Conservation (phyloP, 37 sponge, comb jelly and placozoan species). For the Amphimedon queenslandica region DNA sequence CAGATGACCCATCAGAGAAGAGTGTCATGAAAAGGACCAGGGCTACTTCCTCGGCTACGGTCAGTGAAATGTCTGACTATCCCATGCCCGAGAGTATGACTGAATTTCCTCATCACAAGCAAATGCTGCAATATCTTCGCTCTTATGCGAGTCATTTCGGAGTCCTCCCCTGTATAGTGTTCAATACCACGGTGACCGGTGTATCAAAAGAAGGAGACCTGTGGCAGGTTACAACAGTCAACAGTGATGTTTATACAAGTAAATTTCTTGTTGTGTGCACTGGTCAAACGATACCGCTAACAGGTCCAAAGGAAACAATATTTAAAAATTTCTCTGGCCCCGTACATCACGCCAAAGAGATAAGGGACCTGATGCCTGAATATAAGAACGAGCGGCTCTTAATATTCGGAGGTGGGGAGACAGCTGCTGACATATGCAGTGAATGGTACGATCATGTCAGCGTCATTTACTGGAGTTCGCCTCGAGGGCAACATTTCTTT, state of each 20-base stretch:
- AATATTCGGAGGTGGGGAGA: constrained; percentile 91
- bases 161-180: constrained; percentile 65
- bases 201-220: constrained; percentile 35
- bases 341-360: constrained; percentile 60
- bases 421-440: constrained; percentile 75
- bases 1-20: constrained; percentile 54
- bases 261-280: constrained; percentile 52
- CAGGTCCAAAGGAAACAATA: not conserved
- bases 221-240: constrained; percentile 40
- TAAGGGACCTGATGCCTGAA: constrained; percentile 43
- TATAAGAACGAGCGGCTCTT: constrained; percentile 57
- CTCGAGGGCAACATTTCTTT: constrained; percentile 85
- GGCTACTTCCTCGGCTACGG: constrained; percentile 61
- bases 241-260: constrained; percentile 44
- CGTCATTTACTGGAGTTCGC: constrained; percentile 81
- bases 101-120: constrained; percentile 72
- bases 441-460: constrained; percentile 67
- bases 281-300: constrained; percentile 47
- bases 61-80: constrained; percentile 90
- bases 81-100: constrained; percentile 87
- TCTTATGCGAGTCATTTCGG: constrained; percentile 65
- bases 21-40: constrained; percentile 76
- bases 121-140: constrained; percentile 66
- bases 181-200: constrained; percentile 49
- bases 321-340: constrained; percentile 17